phyloP scores from a whole-genome alignment of 2,888 invertebrate species.

The Drosophila falleni region DNA sequence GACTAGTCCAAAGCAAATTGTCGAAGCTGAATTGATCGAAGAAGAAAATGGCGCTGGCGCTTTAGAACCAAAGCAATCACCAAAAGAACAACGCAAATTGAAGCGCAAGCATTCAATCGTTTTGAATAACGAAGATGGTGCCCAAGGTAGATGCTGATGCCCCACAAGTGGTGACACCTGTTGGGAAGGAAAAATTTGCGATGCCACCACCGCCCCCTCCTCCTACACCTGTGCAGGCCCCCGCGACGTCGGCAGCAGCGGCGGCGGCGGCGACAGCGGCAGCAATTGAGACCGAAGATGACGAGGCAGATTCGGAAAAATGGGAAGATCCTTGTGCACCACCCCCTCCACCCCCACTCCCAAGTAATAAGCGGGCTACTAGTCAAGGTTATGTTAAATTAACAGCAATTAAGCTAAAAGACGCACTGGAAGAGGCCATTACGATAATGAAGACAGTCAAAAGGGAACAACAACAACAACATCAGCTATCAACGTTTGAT shows the following conservation, averaged over 20 bases:
- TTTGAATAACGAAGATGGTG: constrained; percentile 28
- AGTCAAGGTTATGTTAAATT: constrained; percentile 52
- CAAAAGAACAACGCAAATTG: constrained; percentile 46
- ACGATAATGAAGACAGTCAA: constrained; percentile 66
- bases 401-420: constrained; percentile 63
- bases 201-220: constrained; percentile 80
- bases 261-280: constrained; percentile 16
- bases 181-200: constrained; percentile 40
- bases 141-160: constrained; percentile 27
- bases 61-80: constrained; percentile 48
- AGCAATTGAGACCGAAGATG: constrained; percentile 56
- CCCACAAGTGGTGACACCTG: constrained; percentile 52
- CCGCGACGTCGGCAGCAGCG: constrained; percentile 1
- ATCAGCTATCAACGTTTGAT: constrained; percentile 13
- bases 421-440: constrained; percentile 71
- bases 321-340: constrained; percentile 72
- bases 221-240: constrained; percentile 72
- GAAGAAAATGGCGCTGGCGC: constrained; percentile 83
- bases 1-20: constrained; percentile 60
- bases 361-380: constrained; percentile 21
- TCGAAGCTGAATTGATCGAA: constrained; percentile 48
- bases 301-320: constrained; percentile 64
- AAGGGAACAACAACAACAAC: constrained; percentile 36
- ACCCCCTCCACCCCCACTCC: constrained; percentile 71
- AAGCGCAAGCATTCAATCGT: constrained; percentile 43